These are phyloP conservation scores for Geophilus truncorum DNA, from an alignment of 2,888 invertebrate species.

Conservation along the genomic window DNA sequence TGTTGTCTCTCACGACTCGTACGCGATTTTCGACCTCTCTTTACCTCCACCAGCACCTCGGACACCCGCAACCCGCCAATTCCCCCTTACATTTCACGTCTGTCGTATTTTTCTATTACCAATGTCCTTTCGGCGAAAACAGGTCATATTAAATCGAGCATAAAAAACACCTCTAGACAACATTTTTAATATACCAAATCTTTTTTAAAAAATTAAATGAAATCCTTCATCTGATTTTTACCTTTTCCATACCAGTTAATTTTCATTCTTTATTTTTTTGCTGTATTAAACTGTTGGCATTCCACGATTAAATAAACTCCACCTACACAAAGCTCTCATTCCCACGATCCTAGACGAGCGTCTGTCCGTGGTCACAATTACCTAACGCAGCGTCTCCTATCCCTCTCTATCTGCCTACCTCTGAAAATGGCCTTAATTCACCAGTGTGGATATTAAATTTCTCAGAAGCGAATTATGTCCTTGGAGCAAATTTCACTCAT, in stretches of 20 bases:
- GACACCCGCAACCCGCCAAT: too few species aligned
- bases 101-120: too few species aligned
- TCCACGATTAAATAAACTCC: background rate
- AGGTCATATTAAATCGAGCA: background rate
- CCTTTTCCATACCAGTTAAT: background rate
- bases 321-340: slow-evolving; percentile 27
- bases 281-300: background rate
- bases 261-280: background rate
- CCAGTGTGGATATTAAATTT: slow-evolving; percentile 10
- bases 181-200: background rate
- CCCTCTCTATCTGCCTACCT: background rate
- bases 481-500: background rate
- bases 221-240: background rate
- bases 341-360: slow-evolving; percentile 8
- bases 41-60: background rate
- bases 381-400: background rate
- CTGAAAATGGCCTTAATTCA: slow-evolving; percentile 5
- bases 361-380: slow-evolving; percentile 20
- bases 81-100: too few species aligned
- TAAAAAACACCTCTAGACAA: background rate
- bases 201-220: background rate
- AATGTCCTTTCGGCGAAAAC: background rate
- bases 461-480: background rate
- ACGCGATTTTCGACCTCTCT: slow-evolving; percentile 11
- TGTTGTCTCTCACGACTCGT: slow-evolving; percentile 25